Conservation (phyloP, 2,797 vertebrate species). For the Apodemus agrarius region DNA sequence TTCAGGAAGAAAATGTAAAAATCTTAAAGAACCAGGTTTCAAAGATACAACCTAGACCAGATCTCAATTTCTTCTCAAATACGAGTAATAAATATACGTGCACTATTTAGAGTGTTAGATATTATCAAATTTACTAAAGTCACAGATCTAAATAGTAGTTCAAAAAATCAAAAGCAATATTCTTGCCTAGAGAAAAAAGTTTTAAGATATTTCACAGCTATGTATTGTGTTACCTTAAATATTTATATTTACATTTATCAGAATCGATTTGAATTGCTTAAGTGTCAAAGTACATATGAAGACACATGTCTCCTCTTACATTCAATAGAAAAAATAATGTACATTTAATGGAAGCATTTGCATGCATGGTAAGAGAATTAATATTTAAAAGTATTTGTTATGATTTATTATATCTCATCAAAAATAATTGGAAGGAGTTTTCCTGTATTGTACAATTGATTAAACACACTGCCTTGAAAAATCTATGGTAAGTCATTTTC, state of each 20-base stretch:
- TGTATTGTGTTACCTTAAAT: conserved; percentile 2
- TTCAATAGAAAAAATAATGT: background rate
- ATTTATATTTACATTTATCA: conserved; percentile 14
- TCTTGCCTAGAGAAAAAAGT: background rate
- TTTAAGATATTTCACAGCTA: conserved; percentile 29
- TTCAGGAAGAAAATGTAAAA: background rate
- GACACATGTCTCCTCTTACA: background rate
- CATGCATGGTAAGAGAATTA: background rate
- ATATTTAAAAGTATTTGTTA: conserved; percentile 58
- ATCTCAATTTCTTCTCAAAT: background rate
- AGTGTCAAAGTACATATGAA: conserved; percentile 34
- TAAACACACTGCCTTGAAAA: conserved; percentile 25
- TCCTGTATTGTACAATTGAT: background rate
- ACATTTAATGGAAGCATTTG: conserved; percentile 13
- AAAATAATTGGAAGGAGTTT: conserved; percentile 48
- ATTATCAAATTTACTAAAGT: background rate
- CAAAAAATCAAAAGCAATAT: background rate
- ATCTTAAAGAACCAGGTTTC: background rate
- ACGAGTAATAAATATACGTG: background rate
- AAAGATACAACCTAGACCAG: background rate
- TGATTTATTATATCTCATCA: conserved; percentile 31
- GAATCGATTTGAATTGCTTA: background rate
- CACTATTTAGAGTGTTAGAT: background rate
- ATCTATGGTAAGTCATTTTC: conserved; percentile 39
- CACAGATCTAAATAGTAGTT: conserved; percentile 18